Conservation (phyloP, 2,113 vertebrate species). For the Kryptolebias marmoratus region DNA sequence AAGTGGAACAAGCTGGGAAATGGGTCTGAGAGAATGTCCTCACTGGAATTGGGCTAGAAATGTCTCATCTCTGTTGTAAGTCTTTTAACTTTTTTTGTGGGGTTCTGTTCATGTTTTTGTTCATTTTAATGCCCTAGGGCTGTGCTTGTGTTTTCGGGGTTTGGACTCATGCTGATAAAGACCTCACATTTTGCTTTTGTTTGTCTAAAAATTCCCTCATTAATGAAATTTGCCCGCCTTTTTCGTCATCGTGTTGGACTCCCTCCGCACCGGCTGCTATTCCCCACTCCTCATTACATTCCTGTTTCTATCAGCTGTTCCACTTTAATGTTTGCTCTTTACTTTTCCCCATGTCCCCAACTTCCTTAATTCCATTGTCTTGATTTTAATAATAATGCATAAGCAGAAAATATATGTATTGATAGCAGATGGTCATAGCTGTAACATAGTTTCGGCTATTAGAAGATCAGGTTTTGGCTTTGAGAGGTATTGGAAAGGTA, state of each 20-base stretch:
- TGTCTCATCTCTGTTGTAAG: not conserved
- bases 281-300: not conserved
- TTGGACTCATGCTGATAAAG: conserved; percentile 49
- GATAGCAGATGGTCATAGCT: no score
- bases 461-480: no score
- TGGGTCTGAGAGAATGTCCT: conserved; percentile 1
- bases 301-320: not conserved
- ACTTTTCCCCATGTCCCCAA: not conserved
- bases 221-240: conserved; percentile 50
- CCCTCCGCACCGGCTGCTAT: conserved; percentile 21
- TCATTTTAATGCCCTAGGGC: not conserved
- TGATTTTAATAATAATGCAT: no score
- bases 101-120: conserved; percentile 7
- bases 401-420: no score
- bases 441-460: no score
- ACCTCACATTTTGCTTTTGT: conserved; percentile 53
- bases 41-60: not conserved
- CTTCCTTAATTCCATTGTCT: not conserved
- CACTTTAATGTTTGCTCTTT: not conserved
- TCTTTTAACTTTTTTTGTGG: conserved; percentile 7
- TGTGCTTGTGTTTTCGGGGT: conserved; percentile 15
- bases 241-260: conserved; percentile 23
- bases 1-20: conserved; percentile 39
- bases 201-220: conserved; percentile 58
- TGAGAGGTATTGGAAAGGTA: no score